Conservation (phyloP, 2,888 invertebrate genomes). For the Latrodectus hesperus region DNA sequence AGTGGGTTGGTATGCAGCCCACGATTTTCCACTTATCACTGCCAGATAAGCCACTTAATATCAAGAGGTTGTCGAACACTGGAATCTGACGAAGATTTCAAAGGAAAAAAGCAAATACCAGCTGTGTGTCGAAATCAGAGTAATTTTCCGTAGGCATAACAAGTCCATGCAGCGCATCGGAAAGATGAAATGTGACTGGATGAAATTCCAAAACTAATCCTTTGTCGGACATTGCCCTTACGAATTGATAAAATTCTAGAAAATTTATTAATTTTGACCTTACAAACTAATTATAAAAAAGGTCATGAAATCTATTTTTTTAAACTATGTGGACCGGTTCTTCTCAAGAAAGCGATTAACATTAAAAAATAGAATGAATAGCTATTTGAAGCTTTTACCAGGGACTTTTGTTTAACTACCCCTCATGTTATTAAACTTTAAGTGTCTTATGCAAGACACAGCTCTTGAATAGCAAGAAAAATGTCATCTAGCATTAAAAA, state of each 20-base stretch:
- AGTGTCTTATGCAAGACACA: too few relatives aligned
- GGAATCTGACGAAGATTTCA: conserved; percentile 28
- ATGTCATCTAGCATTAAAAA: too few relatives aligned
- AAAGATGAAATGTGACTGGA: conserved; percentile 32
- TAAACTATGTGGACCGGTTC: too few relatives aligned
- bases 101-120: conserved; percentile 5
- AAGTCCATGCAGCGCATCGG: conserved; percentile 32
- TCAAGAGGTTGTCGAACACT: conserved; percentile 33
- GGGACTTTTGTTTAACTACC: too few relatives aligned
- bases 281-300: conserved; percentile 49
- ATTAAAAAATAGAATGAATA: too few relatives aligned
- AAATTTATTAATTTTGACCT: conserved; percentile 49
- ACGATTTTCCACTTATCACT: conserved; percentile 38
- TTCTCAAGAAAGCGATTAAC: too few relatives aligned
- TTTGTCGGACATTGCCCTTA: conserved; percentile 43
- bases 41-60: conserved; percentile 59
- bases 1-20: conserved; percentile 46
- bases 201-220: conserved; percentile 35
- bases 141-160: conserved; percentile 45
- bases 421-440: too few relatives aligned
- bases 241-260: background rate
- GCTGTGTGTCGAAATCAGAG: conserved; percentile 34
- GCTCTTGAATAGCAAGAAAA: too few relatives aligned
- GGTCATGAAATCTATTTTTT: conserved; percentile 3
- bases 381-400: too few relatives aligned